Base-by-base conservation (phyloP, 2,888 invertebrate genomes). In the Steinernema hermaphroditum region DNA sequence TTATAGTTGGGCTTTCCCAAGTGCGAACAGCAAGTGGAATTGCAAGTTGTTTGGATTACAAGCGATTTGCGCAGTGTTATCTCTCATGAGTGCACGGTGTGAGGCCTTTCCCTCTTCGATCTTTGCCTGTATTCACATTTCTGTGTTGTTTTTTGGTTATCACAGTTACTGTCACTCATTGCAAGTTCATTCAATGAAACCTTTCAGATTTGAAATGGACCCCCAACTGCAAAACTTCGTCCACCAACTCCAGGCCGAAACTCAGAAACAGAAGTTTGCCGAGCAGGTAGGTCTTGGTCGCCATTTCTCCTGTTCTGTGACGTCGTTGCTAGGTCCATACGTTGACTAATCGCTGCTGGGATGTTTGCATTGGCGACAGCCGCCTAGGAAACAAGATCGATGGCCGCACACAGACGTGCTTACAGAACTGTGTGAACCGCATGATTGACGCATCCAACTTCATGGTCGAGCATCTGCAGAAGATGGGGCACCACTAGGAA, bases 401-500 rank as follows among this genome's bases (percentile, higher is more conserved):
- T 76, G 78, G 78, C 57, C 81, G 82, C 74, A 80, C 81, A 29
- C 57, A 77, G 49, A 68, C 71, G 1, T 81, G 72, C 49, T 16
- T 82, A 71, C 80, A 78, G 79, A 84, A 84, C 74, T 84, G 84
- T 74, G 84, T 83, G 24, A 81, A 84, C 72, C 82, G 84, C 57
- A 83, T 84, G 83, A 77, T 83, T 72, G 84, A 84, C 73, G 84
- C 84, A 27, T 79, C 80, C 70, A 80, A 83, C 72, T 84, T 83
- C 75, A 84, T 84, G 83, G 84, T 83, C 54, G 82, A 85, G 72
- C 84, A 84, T 72, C 75, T 84, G 49, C 83, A 85, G 73, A 82
- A 84, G 75, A 81, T 81, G 82, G 78, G 80, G 73, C 69, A n/a
- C 46, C 16, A 19, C 6, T n/a, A 19, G 46, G 22, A 46, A 6